Conservation (phyloP, 2,888 invertebrate species). For the Strigamia crassipes region DNA sequence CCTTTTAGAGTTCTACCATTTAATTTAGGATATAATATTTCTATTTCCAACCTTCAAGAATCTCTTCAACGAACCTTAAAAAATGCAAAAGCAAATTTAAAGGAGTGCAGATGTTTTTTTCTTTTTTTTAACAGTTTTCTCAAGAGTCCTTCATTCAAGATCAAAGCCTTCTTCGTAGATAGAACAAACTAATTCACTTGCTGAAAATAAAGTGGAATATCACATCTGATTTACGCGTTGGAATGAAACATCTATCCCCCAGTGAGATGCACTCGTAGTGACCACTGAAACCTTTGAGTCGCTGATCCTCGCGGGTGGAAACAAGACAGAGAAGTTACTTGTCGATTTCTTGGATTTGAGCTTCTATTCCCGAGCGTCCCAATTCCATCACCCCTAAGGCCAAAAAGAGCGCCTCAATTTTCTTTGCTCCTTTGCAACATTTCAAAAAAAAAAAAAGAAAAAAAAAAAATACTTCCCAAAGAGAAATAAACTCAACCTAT, state of each 20-base stretch:
- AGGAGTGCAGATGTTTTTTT: not conserved
- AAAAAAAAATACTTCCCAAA: not conserved
- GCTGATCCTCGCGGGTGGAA: constrained; percentile 17
- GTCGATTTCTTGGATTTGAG: constrained; percentile 28
- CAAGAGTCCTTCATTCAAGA: not conserved
- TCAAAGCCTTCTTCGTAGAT: not conserved
- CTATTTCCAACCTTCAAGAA: not conserved
- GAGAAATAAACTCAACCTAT: constrained; percentile 33
- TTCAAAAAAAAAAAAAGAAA: not conserved
- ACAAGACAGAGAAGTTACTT: constrained; percentile 26
- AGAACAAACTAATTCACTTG: constrained; percentile 22
- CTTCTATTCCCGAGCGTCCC: constrained; percentile 28
- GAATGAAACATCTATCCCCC: constrained; percentile 27
- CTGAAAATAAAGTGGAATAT: not conserved
- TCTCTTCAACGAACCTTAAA: not conserved
- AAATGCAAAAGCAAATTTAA: not conserved
- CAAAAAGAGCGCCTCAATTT: constrained; percentile 30
- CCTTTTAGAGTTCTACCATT: not conserved
- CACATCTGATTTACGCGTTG: constrained; percentile 14
- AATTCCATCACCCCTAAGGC: constrained; percentile 30
- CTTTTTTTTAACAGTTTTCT: not conserved
- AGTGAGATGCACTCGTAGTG: not conserved
- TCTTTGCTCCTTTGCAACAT: constrained; percentile 27
- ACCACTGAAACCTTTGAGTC: constrained; percentile 33
- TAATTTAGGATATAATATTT: not conserved